Conservation (phyloP, 2,888 invertebrate species). For the Ephialtes manifestator region DNA sequence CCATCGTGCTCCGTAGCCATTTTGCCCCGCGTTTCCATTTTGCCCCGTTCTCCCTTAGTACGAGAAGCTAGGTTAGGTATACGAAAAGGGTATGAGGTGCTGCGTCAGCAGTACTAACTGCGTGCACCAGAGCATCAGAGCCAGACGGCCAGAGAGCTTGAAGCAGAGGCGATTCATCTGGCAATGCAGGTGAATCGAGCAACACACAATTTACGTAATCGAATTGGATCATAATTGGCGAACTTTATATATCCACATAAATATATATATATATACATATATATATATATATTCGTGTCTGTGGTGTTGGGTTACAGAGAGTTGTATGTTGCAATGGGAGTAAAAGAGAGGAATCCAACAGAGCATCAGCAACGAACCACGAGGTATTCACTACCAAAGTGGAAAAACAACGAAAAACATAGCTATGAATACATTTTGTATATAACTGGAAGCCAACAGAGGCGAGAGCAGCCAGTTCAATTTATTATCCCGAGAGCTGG, state of each 20-base stretch:
- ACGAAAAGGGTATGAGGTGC: neutral
- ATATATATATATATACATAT: conserved; percentile 34
- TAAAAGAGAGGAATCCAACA: neutral
- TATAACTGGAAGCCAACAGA: conserved; percentile 7
- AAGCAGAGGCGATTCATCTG: conserved; percentile 20
- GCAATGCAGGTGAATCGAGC: conserved; percentile 17
- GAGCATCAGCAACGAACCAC: neutral
- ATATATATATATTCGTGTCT: conserved; percentile 30
- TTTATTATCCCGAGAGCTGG: conserved; percentile 65
- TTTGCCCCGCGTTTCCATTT: too few species aligned
- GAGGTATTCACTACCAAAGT: neutral
- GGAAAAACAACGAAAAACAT: conserved; percentile 55
- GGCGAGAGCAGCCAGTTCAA: conserved; percentile 37
- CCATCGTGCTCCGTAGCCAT: too few species aligned
- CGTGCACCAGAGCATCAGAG: conserved; percentile 10
- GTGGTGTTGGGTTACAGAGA: conserved; percentile 9
- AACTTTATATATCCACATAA: conserved; percentile 53
- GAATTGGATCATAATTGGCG: conserved; percentile 67
- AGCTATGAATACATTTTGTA: conserved; percentile 55
- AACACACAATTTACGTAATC: conserved; percentile 64
- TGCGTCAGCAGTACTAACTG: conserved; percentile 2
- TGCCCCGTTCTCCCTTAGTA: too few species aligned
- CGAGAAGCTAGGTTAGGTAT: too few species aligned
- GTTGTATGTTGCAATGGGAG: conserved; percentile 3
- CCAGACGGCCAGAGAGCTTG: neutral